These are phyloP conservation scores for Notarius quadriscutis DNA, from an alignment of 2,113 vertebrate species.

Conservation along the genomic window DNA sequence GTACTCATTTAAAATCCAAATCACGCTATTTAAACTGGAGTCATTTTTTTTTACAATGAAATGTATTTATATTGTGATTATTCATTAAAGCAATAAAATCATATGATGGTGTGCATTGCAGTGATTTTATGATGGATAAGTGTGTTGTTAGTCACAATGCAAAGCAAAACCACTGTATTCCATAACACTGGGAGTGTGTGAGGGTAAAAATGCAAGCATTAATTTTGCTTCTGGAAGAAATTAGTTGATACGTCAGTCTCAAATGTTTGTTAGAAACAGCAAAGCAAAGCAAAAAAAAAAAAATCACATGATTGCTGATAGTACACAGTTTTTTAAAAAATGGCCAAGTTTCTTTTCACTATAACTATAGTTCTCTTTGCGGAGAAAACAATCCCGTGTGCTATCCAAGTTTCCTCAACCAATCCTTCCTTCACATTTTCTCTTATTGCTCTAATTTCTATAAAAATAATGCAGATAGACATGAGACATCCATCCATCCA, in stretches of 20 bases:
- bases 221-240: background rate
- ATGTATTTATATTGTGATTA: background rate
- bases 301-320: background rate
- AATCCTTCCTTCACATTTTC: too few relatives aligned
- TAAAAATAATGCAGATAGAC: too few relatives aligned
- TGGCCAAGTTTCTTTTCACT: background rate
- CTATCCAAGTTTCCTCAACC: background rate
- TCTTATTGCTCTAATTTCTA: too few relatives aligned
- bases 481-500: too few relatives aligned
- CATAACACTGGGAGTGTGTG: background rate
- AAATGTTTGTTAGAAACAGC: background rate
- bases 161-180: constrained; percentile 32
- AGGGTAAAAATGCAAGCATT: background rate
- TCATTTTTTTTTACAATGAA: background rate
- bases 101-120: background rate
- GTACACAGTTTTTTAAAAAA: background rate
- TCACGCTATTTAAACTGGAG: background rate
- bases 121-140: background rate
- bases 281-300: too few relatives aligned
- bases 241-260: background rate
- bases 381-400: background rate
- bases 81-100: background rate
- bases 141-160: background rate
- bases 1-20: background rate
- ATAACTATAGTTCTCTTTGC: background rate